A percentile compares a stretch with the other conserved stretches of the same genome.
These are phyloP conservation scores for Centrocercus urophasianus DNA, from an alignment of 2,113 vertebrate species.

Conservation along the genomic window DNA sequence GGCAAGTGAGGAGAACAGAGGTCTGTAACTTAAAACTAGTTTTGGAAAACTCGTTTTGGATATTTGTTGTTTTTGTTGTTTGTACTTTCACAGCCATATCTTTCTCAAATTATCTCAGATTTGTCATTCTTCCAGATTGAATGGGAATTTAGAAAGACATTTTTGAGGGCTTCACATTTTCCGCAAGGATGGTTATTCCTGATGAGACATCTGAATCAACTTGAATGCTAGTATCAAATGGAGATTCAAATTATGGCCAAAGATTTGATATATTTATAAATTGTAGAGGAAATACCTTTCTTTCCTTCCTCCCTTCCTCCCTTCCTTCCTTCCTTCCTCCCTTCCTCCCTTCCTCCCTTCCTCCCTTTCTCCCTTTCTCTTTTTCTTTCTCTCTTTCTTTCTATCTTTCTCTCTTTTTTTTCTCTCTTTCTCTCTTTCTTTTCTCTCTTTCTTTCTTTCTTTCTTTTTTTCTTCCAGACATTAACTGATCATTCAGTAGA, in stretches of 20 bases:
- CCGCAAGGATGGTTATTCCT: not conserved
- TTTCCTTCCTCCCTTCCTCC: not conserved
- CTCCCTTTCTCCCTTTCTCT: too few relatives aligned
- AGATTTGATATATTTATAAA: not conserved
- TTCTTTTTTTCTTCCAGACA: too few relatives aligned
- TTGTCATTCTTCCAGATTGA: not conserved
- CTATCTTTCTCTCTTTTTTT: too few relatives aligned
- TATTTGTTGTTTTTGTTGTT: not conserved
- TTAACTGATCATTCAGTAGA: not conserved
- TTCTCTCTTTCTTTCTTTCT: too few relatives aligned
- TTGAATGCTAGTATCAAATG: not conserved
- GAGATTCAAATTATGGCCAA: not conserved
- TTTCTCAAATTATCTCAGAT: not conserved
- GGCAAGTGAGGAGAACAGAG: not conserved
- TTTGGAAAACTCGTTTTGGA: not conserved
- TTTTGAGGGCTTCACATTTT: not conserved
- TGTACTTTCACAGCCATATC: not conserved
- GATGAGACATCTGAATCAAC: not conserved
- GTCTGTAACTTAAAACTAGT: not conserved
- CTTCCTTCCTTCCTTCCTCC: not conserved
- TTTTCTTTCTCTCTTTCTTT: too few relatives aligned
- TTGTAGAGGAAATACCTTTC: accelerated
- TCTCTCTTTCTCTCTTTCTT: too few relatives aligned
- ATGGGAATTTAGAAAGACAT: not conserved
- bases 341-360: too few relatives aligned